Evolutionary conservation across 1,140 invertebrate species (phyloP).

Genomic region (Myzus persicae): DNA sequence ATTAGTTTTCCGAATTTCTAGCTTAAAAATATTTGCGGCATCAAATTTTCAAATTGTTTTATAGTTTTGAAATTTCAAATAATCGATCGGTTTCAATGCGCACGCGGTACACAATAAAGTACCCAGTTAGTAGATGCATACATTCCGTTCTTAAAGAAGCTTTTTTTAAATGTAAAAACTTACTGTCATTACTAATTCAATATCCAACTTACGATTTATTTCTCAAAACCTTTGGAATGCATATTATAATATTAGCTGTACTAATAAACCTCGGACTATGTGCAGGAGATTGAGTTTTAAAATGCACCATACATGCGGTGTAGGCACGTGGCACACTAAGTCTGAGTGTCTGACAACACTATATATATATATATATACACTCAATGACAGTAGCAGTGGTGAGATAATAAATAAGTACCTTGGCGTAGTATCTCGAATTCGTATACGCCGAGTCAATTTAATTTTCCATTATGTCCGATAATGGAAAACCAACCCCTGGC

Average conservation of each 20-base stretch:
- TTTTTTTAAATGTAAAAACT: neutral
- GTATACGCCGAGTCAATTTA: conserved; percentile 53
- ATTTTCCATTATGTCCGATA: conserved; percentile 58
- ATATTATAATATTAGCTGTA: neutral
- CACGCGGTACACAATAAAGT: too few species aligned
- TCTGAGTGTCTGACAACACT: neutral
- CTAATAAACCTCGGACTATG: neutral
- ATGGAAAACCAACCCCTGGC: conserved; percentile 48
- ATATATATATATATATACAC: neutral
- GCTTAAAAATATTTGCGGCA: too few species aligned
- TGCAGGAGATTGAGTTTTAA: neutral
- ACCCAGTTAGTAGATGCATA: too few species aligned
- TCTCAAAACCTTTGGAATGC: neutral
- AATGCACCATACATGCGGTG: neutral
- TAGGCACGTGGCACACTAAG: neutral
- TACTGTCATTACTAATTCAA: neutral
- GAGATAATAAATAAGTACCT: conserved; percentile 56
- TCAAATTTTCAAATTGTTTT: too few species aligned
- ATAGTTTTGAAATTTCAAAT: too few species aligned
- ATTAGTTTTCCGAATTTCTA: neutral
- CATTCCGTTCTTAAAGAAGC: neutral
- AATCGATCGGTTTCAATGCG: too few species aligned
- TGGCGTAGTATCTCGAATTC: conserved; percentile 2
- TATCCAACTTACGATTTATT: neutral
- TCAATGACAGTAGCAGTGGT: neutral